Conservation (phyloP, 2,888 invertebrate genomes). For the Drosophila paucipuncta region DNA sequence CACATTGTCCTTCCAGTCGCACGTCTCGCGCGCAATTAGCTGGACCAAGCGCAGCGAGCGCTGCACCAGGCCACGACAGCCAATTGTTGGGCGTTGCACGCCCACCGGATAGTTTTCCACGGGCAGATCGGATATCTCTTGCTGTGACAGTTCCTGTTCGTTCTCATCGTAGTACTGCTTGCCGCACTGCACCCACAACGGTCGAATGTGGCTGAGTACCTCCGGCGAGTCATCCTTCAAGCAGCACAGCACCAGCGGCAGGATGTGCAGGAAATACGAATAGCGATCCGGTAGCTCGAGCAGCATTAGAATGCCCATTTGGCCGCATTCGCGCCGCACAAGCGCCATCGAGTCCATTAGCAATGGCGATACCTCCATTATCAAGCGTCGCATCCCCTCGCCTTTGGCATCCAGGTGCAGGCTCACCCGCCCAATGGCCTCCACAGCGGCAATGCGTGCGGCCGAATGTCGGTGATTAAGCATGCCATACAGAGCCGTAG, state of each 20-base stretch:
- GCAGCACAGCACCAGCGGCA: conserved; percentile 94
- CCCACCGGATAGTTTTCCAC: conserved; percentile 91
- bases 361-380: conserved; percentile 93
- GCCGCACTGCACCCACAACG: conserved; percentile 91
- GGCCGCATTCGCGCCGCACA: conserved; percentile 91
- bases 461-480: conserved; percentile 93
- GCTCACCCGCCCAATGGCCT: conserved; percentile 88
- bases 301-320: conserved; percentile 92
- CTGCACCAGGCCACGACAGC: conserved; percentile 92
- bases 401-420: conserved; percentile 88
- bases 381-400: conserved; percentile 90
- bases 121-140: conserved; percentile 90
- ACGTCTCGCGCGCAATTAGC: conserved; percentile 81
- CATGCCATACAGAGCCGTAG: conserved; percentile 90
- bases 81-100: conserved; percentile 92
- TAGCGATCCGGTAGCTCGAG: conserved; percentile 93
- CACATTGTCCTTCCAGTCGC: conserved; percentile 85
- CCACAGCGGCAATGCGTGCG: conserved; percentile 91
- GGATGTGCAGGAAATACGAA: conserved; percentile 93
- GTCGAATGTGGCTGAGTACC: conserved; percentile 88
- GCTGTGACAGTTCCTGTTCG: conserved; percentile 93
- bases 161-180: conserved; percentile 93
- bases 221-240: conserved; percentile 93
- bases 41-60: conserved; percentile 86
- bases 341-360: conserved; percentile 93